Evolutionary conservation across 2,797 vertebrate species (phyloP).

Genomic region (Spizella passerina): DNA sequence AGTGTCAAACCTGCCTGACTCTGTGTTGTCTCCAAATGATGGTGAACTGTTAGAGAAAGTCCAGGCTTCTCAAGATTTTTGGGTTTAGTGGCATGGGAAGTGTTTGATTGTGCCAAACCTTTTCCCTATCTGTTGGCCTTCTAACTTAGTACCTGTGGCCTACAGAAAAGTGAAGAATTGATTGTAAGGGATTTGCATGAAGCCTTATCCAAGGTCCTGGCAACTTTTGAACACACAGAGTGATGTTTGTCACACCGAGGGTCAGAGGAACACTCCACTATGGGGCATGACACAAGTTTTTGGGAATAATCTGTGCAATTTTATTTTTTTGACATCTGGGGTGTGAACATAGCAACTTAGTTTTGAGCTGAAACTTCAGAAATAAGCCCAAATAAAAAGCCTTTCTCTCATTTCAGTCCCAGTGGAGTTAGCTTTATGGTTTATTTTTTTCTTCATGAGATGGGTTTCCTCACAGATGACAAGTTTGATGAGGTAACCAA

Average conservation of each 20-base stretch:
- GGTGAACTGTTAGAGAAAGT: background rate
- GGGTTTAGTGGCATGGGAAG: background rate
- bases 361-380: background rate
- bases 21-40: background rate
- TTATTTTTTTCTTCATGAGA: background rate
- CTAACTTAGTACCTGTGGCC: background rate
- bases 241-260: background rate
- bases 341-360: rapidly evolving
- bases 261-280: background rate
- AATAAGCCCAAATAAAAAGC: background rate
- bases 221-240: background rate
- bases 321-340: background rate
- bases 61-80: background rate
- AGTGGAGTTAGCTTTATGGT: background rate
- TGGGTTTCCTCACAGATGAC: background rate
- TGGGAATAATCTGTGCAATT: background rate
- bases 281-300: background rate
- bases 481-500: constrained; percentile 42
- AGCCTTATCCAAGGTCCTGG: background rate
- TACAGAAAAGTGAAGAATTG: background rate
- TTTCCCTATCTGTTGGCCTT: background rate
- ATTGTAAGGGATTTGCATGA: no score
- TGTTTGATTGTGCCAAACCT: rapidly evolving
- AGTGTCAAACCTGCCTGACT: background rate
- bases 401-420: background rate